phyloP scores from a whole-genome alignment of 2,113 vertebrate genomes.

The Phalacrocorax carbo region DNA sequence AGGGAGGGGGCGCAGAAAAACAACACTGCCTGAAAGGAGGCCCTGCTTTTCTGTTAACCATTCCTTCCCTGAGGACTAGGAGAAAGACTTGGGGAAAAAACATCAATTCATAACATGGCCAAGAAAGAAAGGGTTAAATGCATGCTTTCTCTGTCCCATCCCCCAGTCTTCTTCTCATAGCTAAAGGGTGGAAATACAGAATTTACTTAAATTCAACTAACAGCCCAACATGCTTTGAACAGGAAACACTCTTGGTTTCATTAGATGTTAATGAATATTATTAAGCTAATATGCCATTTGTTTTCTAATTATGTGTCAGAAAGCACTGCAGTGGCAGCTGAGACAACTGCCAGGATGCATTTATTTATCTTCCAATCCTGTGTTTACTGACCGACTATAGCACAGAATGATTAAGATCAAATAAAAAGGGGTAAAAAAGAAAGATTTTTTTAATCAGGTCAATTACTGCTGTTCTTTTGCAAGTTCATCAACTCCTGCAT shows the following conservation, averaged over 20 bases:
- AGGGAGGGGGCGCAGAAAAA: conserved; percentile 32
- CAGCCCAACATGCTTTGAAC: conserved; percentile 67
- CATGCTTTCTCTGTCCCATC: not conserved
- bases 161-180: conserved; percentile 11
- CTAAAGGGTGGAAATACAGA: conserved; percentile 58
- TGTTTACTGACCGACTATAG: conserved; percentile 43
- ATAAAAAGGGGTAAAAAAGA: conserved; percentile 8
- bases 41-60: conserved; percentile 69
- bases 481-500: not conserved
- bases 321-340: conserved; percentile 69
- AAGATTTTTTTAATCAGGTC: not conserved
- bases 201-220: conserved; percentile 74
- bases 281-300: conserved; percentile 83
- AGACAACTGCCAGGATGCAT: conserved; percentile 68
- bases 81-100: not conserved
- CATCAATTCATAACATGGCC: not conserved
- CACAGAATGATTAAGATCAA: conserved; percentile 54
- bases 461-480: conserved; percentile 10
- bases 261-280: conserved; percentile 83
- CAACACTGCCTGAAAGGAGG: conserved; percentile 72
- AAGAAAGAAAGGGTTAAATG: conserved; percentile 26
- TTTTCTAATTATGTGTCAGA: conserved; percentile 82
- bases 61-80: conserved; percentile 30
- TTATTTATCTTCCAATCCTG: conserved; percentile 53
- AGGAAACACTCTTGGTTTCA: conserved; percentile 75